Conservation (phyloP, 2,113 vertebrate genomes). For the Megaceryle torquata region DNA sequence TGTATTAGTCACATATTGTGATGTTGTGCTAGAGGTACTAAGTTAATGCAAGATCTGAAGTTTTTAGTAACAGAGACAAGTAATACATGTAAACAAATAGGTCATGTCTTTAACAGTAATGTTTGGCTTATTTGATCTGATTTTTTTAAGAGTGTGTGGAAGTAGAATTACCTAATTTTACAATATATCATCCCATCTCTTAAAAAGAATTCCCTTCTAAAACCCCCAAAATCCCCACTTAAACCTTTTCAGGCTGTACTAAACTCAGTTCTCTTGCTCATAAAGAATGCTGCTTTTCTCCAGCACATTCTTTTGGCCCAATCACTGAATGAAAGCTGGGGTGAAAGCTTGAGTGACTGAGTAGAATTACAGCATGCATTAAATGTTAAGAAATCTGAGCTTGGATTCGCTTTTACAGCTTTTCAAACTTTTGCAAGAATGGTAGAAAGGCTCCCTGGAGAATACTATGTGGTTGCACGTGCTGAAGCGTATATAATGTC, state of each 20-base stretch:
- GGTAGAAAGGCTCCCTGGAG: neutral
- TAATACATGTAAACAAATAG: neutral
- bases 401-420: neutral
- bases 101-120: neutral
- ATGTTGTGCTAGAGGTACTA: neutral
- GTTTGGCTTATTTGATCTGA: neutral
- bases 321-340: neutral
- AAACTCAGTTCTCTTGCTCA: neutral
- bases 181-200: neutral
- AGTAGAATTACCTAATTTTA: neutral
- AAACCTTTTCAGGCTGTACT: neutral
- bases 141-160: neutral
- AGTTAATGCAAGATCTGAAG: neutral
- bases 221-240: accelerated
- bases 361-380: neutral
- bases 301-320: neutral
- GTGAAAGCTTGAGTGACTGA: neutral
- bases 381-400: neutral
- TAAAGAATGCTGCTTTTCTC: neutral
- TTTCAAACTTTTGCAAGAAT: neutral
- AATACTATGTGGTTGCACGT: neutral
- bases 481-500: neutral
- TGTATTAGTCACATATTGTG: neutral
- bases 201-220: neutral
- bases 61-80: neutral